Base-by-base conservation (phyloP, 2,888 invertebrate species). In the Sarcophaga subvicina region DNA sequence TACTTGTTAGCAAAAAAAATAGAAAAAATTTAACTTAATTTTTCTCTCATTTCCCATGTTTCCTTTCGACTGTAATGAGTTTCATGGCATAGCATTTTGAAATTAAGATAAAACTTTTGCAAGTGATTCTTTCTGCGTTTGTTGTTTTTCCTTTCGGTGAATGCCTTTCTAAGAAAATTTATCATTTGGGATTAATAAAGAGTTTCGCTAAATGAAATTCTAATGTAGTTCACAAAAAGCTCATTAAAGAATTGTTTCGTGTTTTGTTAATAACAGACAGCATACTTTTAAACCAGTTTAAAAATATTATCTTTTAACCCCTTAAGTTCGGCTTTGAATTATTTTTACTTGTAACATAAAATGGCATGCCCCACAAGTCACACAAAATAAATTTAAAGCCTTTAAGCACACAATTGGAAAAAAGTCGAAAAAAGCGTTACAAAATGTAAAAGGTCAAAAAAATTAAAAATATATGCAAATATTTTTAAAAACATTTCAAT, bases 271-370 rank as follows among this genome's bases (percentile, higher is more conserved):
- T 25, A 11, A n/a, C 14, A 54, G 14, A 8, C 49, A 49, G 49
- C n/a, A 8, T 73, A 47, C 1, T 12, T 62, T 73, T 22, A 63
- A 75, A 14, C 20, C 47, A 25, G 60, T 14, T 73, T n/a, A 12
- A 63, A 20, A 47, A 22, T 17, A 63, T 14, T 47, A 63, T 63
- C 12, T 8, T 47, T 49, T 2, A 63, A 64, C n/a, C 27, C 79
- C 64, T 37, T 27, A 64, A 64, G 64, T 54, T 64, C 71, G 63
- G 71, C 71, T 64, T 47, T 47, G 5, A 22, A 25, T 11, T 27
- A 45, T 5, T 60, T 54, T 64, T 71, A 54, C 37, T 62, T 67
- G 54, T 60, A 62, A 67, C 25, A 63, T 54, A 49, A 82, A 37
- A 37, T 37, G 8, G 37, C 37, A 37, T 37, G 59, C 70, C 75